phyloP scores from a whole-genome alignment of 2,888 invertebrate species.

The Julus scandinavius region DNA sequence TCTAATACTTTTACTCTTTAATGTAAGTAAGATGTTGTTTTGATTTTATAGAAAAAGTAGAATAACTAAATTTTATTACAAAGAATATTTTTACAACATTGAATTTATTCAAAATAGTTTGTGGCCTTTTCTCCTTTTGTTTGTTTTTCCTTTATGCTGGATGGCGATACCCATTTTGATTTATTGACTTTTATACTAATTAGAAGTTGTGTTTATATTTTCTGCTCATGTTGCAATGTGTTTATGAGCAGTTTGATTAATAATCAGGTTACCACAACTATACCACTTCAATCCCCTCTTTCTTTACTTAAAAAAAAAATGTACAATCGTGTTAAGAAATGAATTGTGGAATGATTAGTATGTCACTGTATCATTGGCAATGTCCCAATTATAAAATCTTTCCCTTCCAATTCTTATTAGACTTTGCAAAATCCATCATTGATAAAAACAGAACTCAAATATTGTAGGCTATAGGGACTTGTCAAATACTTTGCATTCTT shows the following conservation, averaged over 20 bases:
- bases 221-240: not conserved
- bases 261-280: not conserved
- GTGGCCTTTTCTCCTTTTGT: not conserved
- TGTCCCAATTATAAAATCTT: not conserved
- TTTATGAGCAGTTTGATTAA: not conserved
- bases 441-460: constrained; percentile 42
- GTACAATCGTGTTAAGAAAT: not conserved
- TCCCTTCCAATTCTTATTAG: not conserved
- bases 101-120: constrained; percentile 24
- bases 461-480: not conserved
- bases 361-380: not conserved
- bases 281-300: not conserved
- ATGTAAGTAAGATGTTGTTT: not conserved
- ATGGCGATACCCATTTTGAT: not conserved
- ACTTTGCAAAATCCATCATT: not conserved
- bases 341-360: not conserved
- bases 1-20: not conserved
- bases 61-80: constrained; percentile 38
- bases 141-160: not conserved
- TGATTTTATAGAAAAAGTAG: constrained; percentile 8
- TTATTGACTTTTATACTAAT: constrained; percentile 3
- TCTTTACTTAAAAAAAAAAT: not conserved
- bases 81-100: constrained; percentile 35
- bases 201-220: not conserved
- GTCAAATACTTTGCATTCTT: not conserved